Base-by-base conservation (phyloP, 2,113 vertebrate species). In the Arenaria interpres region DNA sequence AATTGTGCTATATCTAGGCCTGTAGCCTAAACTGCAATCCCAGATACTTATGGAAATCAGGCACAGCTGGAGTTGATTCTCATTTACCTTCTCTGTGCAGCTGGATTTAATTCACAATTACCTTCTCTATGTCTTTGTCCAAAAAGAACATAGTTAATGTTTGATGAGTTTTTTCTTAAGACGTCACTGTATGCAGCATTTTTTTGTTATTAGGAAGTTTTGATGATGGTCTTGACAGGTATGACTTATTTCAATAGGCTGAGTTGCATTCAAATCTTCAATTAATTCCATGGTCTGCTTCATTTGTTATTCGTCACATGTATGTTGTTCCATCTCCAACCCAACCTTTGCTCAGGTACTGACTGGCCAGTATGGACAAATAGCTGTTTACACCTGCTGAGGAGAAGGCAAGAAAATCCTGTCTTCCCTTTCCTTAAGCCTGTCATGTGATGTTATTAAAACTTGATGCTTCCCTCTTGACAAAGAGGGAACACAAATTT, bases 71-170 rank as follows among this genome's bases (percentile, higher is more conserved):
- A 90, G 32, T 7, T 68, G 64, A 84, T 85, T 78, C 68, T 75
- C 73, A 68, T 89, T 87, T 72, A 91, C 76, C 51, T 91, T 92
- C 80, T 81, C 51, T 43, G 7, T 75, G 21, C 64, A 95, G 73
- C 60, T 67, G 76, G 63, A 73, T 92, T 88, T 80, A 89, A 89
- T 86, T 76, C 45, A 69, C 22, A 90, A 90, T 89, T 74, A 77
- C 41, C 37, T 92, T 68, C 46, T 92, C n/a, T 62, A 32, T 14
- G 19, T 73, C 53, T 92, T 75, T 74, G 64, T 43, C 79, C 73
- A 74, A 48, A 92, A 92, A 84, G 45, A 66, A 66, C 6, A n/a
- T 25, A 32, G 14, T 22, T 3, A 59, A 28, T 25, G 14, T 17
- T 68, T 12, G 1, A 25, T 66, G 39, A 41, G 2, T 17, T 62